Base-by-base conservation (phyloP, 2,888 invertebrate species). In the Tubulanus polymorphus region DNA sequence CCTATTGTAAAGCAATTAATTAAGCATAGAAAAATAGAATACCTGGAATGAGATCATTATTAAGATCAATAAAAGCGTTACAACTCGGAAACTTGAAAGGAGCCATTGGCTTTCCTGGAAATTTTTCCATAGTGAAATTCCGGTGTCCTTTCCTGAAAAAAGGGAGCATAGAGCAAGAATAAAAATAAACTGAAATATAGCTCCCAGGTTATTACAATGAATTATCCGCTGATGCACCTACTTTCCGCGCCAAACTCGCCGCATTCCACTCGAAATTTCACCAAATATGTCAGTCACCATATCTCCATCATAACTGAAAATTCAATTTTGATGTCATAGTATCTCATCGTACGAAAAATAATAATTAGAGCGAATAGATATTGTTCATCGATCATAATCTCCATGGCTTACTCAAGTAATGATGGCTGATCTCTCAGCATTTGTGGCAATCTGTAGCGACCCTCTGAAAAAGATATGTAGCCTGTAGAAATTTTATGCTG, bases 231-330 rank as follows among this genome's bases (percentile, higher is more conserved):
- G 41, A 41, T 29, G 45, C 29, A 41, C 60, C 56, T 63, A 73
- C 72, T 58, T 62, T 49, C 68, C 68, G 15, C 65, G 53, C 66
- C 67, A 71, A 46, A 63, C 64, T 20, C 60, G 58, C 56, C 71
- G 66, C 2, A 63, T 61, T 6, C 69, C 68, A 50, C 65, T 60
- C 15, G 49, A 30, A 73, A 88, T 85, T 52, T 88, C 81, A 0
- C 92, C 93, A 80, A 93, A 90, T 37, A 95, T 81, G 81, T 95
- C 95, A 59, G 93, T 86, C 51, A 91, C 89, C 91, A 93, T 93
- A 73, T 95, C 91, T 56, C 88, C 87, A 81, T 95, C 89, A 69
- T 88, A 91, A 79, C 95, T 94, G 63, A 91, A 81, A 0, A n/a
- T n/a, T n/a, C n/a, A n/a, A n/a, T n/a, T n/a, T n/a, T n/a, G n/a